phyloP scores from a whole-genome alignment of 2,113 vertebrate genomes.

The Ammospiza nelsoni region DNA sequence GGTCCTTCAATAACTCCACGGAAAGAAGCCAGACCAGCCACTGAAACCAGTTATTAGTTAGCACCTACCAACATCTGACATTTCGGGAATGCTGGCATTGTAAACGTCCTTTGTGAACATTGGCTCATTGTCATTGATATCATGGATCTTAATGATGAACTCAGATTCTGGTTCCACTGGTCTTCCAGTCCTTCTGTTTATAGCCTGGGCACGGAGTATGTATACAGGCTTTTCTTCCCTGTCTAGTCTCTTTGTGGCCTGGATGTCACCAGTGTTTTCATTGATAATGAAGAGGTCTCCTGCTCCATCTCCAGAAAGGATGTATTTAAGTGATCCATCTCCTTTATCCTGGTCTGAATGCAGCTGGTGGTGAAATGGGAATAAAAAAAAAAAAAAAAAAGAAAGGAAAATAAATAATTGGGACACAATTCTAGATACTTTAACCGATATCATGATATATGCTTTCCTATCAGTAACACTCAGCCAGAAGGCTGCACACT shows the following conservation, averaged over 20 bases:
- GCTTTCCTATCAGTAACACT: not conserved
- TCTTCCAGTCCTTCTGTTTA: constrained; percentile 88
- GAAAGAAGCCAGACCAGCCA: not conserved
- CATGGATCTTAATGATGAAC: constrained; percentile 98
- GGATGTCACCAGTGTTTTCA: constrained; percentile 96
- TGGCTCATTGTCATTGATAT: constrained; percentile 97
- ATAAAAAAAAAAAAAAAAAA: not conserved
- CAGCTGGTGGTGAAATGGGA: constrained; percentile 80
- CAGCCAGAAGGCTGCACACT: not conserved
- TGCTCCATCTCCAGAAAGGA: constrained; percentile 93
- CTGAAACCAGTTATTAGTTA: not conserved
- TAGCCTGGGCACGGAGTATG: constrained; percentile 89
- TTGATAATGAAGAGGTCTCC: constrained; percentile 95
- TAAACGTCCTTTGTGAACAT: constrained; percentile 91
- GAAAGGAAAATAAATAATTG: constrained; percentile 23
- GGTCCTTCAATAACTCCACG: not conserved
- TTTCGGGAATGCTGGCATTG: constrained; percentile 88
- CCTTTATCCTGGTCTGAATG: constrained; percentile 94
- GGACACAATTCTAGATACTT: not conserved
- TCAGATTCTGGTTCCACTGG: constrained; percentile 94
- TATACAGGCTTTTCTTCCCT: constrained; percentile 93
- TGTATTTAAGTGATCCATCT: constrained; percentile 91
- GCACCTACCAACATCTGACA: constrained; percentile 91
- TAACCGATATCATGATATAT: not conserved
- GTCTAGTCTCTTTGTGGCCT: constrained; percentile 94